A percentile compares a stretch with the other conserved stretches of the same genome.
Conservation (phyloP, 1,140 invertebrate genomes). For the Micrasema longulum region DNA sequence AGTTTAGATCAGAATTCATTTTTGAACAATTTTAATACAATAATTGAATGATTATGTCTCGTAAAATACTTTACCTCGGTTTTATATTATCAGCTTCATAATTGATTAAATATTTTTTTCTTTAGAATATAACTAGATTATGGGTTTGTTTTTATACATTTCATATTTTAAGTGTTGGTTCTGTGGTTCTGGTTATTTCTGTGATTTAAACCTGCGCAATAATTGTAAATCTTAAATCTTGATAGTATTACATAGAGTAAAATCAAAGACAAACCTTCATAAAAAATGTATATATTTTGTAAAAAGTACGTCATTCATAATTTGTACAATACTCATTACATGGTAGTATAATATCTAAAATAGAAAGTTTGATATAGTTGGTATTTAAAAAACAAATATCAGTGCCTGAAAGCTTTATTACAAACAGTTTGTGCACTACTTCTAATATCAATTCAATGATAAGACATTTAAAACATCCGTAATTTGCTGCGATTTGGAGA, state of each 20-base stretch:
- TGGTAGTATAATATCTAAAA: slow-evolving; percentile 28
- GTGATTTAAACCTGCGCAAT: no score
- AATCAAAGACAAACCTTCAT: no score
- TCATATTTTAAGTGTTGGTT: no score
- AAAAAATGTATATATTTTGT: slow-evolving; percentile 46
- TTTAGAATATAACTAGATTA: no score
- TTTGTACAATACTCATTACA: slow-evolving; percentile 40
- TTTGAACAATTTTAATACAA: slow-evolving; percentile 10
- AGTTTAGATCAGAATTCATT: neutral
- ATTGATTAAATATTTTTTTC: no score
- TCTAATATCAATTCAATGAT: neutral
- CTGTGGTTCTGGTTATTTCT: no score
- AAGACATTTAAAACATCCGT: neutral
- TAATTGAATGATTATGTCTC: neutral
- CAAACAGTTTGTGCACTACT: slow-evolving; percentile 12
- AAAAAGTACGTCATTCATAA: slow-evolving; percentile 45
- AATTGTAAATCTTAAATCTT: no score
- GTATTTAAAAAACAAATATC: neutral
- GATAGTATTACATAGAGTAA: no score
- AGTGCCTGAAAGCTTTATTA: slow-evolving; percentile 20
- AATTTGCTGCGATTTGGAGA: slow-evolving; percentile 1
- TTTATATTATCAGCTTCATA: no score
- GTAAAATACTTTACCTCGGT: no score
- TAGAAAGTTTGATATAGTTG: neutral
- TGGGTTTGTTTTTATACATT: no score